Base-by-base conservation (phyloP, 2,113 vertebrate species). In the Sorex araneus region DNA sequence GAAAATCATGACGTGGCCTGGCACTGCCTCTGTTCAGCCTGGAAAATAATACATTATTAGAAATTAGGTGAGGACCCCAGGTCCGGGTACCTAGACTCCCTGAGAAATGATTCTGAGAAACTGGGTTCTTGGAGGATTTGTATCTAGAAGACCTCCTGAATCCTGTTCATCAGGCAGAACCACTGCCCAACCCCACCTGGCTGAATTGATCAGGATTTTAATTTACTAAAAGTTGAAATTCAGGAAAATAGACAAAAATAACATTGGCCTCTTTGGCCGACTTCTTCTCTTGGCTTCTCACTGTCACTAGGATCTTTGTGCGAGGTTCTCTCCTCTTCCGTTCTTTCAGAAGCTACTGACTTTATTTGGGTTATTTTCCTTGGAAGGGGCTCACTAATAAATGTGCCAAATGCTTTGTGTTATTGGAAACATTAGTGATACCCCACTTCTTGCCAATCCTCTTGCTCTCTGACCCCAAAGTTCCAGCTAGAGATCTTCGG, bases 381-480 rank as follows among this genome's bases (percentile, higher is more conserved):
- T 66, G 47, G 77, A 75, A 79, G 70, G 74, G 11, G 1, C 27
- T 21, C 36, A 60, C 47, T 76, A 78, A 84, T 74, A 71, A 18
- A 74, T 18, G 54, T 80, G 67, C 69, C 86, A 73, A 84, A 74
- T 94, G 73, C 69, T 23, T 67, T 70, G 89, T 74, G 40, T 84
- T 69, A 13, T n/a, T 23, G 32, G 64, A 34, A 80, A n/a, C n/a
- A 28, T 71, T 54, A 64, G 16, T 60, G 54, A 80, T 54, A 11
- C 19, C 11, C 87, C 28, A 75, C 78, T 64, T 91, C 71, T 75
- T 64, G 32, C 64, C 36, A 74, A 21, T 45, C 25, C 32, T 89
- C 63, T 91, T 69, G 32, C 5, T 83, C 79, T 79, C 12, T 19
- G 57, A 34, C 66, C 85, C 27, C 75, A 76, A 47, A n/a, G 32